These are phyloP conservation scores for Molanna angustata DNA, from an alignment of 2,888 invertebrate species.

Conservation along the genomic window DNA sequence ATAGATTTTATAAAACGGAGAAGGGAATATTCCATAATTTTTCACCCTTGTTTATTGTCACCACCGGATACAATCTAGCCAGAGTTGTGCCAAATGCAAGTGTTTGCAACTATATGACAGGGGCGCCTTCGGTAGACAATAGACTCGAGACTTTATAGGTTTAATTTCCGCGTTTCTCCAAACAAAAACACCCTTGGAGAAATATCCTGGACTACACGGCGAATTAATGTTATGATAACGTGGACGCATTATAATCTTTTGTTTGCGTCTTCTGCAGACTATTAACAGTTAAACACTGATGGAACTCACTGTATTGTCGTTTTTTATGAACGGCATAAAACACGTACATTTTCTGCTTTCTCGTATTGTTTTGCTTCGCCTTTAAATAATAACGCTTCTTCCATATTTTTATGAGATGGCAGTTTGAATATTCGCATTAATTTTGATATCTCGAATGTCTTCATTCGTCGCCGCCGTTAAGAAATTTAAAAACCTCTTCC, in stretches of 20 bases:
- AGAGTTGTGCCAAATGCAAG: conserved; percentile 10
- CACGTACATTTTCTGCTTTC: not conserved
- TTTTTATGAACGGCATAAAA: conserved; percentile 5
- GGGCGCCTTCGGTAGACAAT: conserved; percentile 5
- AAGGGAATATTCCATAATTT: no score
- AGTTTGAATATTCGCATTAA: no score
- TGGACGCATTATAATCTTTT: conserved; percentile 9
- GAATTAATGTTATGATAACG: conserved; percentile 18
- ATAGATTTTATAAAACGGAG: no score
- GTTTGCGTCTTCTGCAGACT: conserved; percentile 13
- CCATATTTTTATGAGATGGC: no score
- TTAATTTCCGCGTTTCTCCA: conserved; percentile 31
- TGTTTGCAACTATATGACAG: conserved; percentile 15
- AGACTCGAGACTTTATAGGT: conserved; percentile 24
- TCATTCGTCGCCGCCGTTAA: no score
- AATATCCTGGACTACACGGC: conserved; percentile 10
- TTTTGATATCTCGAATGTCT: no score
- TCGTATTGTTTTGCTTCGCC: conserved; percentile 1
- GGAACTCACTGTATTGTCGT: not conserved
- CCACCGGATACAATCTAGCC: conserved; percentile 1
- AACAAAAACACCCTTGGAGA: conserved; percentile 21
- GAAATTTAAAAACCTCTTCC: no score
- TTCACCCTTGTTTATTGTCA: not conserved
- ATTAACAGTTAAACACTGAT: conserved; percentile 3
- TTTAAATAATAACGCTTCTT: not conserved